Percentiles rank a stretch among this genome's conserved stretches.
Evolutionary conservation across 92 coral and sea anemone genomes (phyloP).

Genomic region (Hydrozoanthus gracilis): DNA sequence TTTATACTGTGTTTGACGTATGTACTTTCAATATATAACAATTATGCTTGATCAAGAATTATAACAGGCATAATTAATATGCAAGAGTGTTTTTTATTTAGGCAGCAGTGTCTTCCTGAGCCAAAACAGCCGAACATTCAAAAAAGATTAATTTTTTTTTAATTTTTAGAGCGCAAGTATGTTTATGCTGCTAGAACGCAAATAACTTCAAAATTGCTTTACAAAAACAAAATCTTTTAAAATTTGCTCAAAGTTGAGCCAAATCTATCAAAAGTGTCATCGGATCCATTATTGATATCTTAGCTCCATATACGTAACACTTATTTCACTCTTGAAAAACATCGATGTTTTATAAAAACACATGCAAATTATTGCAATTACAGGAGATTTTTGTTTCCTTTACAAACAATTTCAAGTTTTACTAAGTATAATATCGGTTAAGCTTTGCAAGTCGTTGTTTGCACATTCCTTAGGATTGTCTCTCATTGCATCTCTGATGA

Average conservation of each 20-base stretch:
- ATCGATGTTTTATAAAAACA: neutral
- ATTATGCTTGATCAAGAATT: no score
- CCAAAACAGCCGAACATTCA: neutral
- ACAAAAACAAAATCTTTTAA: neutral
- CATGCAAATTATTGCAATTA: neutral
- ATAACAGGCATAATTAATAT: no score
- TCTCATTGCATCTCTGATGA: conserved; percentile 15
- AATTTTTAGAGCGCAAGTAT: neutral
- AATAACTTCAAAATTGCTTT: neutral
- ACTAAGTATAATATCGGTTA: neutral
- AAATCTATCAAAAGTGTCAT: neutral
- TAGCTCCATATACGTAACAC: neutral
- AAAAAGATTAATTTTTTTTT: neutral
- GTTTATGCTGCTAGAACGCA: neutral
- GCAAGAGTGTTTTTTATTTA: no score
- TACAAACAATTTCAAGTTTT: neutral
- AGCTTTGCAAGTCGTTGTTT: neutral
- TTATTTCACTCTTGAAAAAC: neutral
- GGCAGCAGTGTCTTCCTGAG: no score
- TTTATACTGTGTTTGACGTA: no score
- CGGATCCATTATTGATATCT: no score
- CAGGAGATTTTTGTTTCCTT: no score
- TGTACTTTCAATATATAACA: no score
- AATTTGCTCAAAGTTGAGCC: neutral
- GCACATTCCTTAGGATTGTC: conserved; percentile 12